These are phyloP conservation scores for Ornithoptera priamus DNA, from an alignment of 2,888 invertebrate species.

Conservation along the genomic window DNA sequence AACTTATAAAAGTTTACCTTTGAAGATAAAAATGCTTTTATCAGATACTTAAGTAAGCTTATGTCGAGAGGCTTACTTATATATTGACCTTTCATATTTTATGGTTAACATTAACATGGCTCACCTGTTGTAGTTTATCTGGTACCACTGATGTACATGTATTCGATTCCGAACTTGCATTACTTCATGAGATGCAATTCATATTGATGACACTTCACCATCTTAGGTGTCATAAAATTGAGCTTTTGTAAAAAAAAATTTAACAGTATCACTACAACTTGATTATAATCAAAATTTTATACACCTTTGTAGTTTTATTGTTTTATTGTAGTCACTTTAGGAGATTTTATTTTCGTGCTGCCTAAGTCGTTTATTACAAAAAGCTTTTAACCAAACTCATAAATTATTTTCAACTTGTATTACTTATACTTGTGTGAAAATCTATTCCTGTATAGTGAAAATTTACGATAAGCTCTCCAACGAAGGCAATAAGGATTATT, in stretches of 20 bases:
- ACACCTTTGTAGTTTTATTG: neutral
- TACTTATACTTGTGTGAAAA: neutral
- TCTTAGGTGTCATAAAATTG: too few relatives aligned
- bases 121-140: neutral
- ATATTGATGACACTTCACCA: too few relatives aligned
- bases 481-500: neutral
- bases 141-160: neutral
- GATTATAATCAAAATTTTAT: neutral
- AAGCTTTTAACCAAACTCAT: neutral
- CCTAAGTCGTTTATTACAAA: neutral
- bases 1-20: constrained; percentile 1
- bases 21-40: constrained; percentile 25
- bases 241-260: too few relatives aligned
- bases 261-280: neutral
- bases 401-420: constrained; percentile 3
- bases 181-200: too few relatives aligned
- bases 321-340: neutral
- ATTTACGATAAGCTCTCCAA: neutral
- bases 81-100: neutral
- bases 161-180: too few relatives aligned
- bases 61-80: neutral
- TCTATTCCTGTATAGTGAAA: neutral
- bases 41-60: constrained; percentile 11
- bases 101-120: too few relatives aligned
- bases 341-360: neutral